Evolutionary conservation across 2,797 vertebrate species (phyloP).

Genomic region (Discoglossus pictus): DNA sequence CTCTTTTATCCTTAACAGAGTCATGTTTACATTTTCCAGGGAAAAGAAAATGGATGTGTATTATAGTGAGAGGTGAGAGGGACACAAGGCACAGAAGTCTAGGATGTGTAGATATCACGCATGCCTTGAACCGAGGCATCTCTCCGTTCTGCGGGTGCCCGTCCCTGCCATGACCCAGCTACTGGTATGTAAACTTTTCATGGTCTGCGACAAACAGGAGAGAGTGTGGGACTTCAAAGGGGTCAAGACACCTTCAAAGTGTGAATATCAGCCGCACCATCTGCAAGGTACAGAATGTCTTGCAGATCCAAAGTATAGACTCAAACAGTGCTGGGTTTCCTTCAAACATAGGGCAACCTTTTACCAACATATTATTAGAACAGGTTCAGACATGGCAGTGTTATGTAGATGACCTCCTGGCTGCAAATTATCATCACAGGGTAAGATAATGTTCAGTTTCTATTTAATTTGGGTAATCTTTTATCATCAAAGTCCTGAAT

Average conservation of each 20-base stretch:
- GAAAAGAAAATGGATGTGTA: constrained; percentile 9
- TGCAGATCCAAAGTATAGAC: no score
- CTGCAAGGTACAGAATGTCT: constrained; percentile 19
- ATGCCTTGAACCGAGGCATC: constrained; percentile 35
- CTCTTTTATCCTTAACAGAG: no score
- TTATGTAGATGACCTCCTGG: constrained; percentile 1
- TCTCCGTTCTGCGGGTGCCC: constrained; percentile 24
- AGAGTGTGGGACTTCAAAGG: constrained; percentile 39
- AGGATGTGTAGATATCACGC: constrained; percentile 18
- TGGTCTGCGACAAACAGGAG: constrained; percentile 24
- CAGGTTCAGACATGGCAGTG: no score
- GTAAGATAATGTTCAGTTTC: constrained; percentile 6
- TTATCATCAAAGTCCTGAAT: no score
- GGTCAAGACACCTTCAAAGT: constrained; percentile 38
- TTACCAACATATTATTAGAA: no score
- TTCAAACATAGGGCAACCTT: no score
- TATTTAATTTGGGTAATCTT: no score
- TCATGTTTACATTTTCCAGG: no score
- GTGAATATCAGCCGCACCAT: constrained; percentile 27
- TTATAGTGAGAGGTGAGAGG: not conserved
- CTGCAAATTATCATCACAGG: constrained; percentile 5
- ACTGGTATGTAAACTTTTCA: constrained; percentile 43
- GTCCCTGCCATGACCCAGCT: constrained; percentile 35
- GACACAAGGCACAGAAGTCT: not conserved
- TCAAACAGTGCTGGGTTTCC: no score